phyloP scores from a whole-genome alignment of 2,797 vertebrate genomes.

The Holocentrus rufus region DNA sequence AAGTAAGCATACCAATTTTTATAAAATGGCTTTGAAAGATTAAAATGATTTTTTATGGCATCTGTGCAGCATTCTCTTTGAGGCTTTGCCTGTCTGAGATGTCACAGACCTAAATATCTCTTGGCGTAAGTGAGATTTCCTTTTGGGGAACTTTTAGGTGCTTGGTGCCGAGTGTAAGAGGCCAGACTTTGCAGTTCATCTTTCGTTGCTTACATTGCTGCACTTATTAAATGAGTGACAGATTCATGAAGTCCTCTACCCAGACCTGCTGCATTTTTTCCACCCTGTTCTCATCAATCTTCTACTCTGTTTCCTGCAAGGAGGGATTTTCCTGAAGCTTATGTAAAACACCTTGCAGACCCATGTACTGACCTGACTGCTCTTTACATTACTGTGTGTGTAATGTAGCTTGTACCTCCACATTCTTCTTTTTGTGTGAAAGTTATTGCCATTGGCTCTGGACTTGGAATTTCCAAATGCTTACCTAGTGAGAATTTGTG shows the following conservation, averaged over 20 bases:
- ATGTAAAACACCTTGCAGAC: background rate
- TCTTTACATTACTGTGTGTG: background rate
- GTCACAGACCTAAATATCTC: background rate
- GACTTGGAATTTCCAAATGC: constrained; percentile 41
- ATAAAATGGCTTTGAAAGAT: no score
- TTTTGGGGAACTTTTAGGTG: background rate
- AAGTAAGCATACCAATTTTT: no score
- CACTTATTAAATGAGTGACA: background rate
- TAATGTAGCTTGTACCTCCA: constrained; percentile 5
- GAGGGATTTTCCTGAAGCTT: constrained; percentile 19
- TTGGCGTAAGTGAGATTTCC: no score
- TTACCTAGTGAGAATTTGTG: constrained; percentile 10
- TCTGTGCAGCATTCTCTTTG: no score
- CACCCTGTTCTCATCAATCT: constrained; percentile 1
- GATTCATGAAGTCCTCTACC: background rate
- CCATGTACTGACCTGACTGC: no score
- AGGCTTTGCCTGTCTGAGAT: no score
- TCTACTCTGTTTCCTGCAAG: background rate
- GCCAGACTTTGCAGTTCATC: background rate
- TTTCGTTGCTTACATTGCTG: background rate
- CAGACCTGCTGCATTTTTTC: background rate
- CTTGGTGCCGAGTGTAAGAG: background rate
- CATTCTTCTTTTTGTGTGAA: background rate
- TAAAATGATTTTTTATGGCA: no score
- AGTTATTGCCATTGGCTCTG: background rate